These are phyloP conservation scores for Dermochelys coriacea DNA, from an alignment of 2,797 vertebrate species.

Conservation along the genomic window DNA sequence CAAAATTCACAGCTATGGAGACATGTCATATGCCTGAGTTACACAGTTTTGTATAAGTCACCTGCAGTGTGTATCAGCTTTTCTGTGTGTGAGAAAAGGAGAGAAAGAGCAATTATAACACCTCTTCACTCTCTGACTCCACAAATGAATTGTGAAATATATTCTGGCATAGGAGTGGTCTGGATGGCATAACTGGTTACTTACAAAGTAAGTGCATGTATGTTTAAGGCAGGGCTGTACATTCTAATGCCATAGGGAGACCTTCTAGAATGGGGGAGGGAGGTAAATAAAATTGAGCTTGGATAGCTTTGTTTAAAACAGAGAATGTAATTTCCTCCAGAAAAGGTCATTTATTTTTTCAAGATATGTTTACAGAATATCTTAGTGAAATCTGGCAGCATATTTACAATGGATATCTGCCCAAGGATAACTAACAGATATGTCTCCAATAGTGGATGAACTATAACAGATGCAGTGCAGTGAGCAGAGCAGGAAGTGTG, in stretches of 20 bases:
- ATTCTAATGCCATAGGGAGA: background rate
- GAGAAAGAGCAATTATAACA: background rate
- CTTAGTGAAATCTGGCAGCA: conserved; percentile 12
- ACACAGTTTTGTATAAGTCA: background rate
- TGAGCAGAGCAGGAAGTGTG: background rate
- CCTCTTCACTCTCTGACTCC: background rate
- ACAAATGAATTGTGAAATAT: background rate
- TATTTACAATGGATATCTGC: conserved; percentile 34
- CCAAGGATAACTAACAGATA: conserved; percentile 20
- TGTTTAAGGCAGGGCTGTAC: background rate
- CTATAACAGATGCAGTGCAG: background rate
- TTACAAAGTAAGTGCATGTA: background rate
- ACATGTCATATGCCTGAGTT: background rate
- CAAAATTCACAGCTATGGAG: background rate
- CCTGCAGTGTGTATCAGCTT: background rate
- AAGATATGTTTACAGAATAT: background rate
- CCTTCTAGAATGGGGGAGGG: background rate
- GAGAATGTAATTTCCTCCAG: background rate
- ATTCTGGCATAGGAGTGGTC: background rate
- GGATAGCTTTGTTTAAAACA: background rate
- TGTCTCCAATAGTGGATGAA: background rate
- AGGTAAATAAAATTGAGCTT: background rate
- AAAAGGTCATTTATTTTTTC: conserved; percentile 6
- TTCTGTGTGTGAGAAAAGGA: background rate
- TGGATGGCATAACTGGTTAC: background rate